phyloP scores from a whole-genome alignment of 2,888 invertebrate species.

The Drosophila anomelani region DNA sequence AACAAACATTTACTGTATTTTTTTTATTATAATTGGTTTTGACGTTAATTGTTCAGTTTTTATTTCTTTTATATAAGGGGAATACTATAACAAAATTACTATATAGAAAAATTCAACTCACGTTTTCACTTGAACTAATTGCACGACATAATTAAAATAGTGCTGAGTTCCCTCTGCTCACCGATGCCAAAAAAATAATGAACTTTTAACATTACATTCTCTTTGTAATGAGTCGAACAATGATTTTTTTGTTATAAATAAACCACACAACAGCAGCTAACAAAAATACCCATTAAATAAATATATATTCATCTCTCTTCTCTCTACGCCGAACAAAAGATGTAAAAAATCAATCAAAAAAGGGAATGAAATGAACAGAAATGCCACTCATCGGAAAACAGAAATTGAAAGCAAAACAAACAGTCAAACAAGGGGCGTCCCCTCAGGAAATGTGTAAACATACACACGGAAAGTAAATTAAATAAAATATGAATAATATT shows the following conservation, averaged over 20 bases:
- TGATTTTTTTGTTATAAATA: slow-evolving; percentile 5
- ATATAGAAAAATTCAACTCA: slow-evolving; percentile 1
- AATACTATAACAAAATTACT: not conserved
- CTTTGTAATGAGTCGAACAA: slow-evolving; percentile 11
- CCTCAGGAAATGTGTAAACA: slow-evolving; percentile 30
- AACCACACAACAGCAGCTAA: slow-evolving; percentile 1
- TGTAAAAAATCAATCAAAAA: slow-evolving; percentile 37
- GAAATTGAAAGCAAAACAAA: slow-evolving; percentile 14
- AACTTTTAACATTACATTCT: slow-evolving; percentile 31
- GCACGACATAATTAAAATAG: slow-evolving; percentile 11
- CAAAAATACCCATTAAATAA: slow-evolving; percentile 1
- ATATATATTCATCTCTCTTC: slow-evolving; percentile 13
- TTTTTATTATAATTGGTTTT: not conserved
- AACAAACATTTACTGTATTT: not conserved
- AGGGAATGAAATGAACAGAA: slow-evolving; percentile 4
- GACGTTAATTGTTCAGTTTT: not conserved
- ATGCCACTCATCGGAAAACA: slow-evolving; percentile 16
- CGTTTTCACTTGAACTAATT: slow-evolving; percentile 1
- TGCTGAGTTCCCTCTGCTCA: slow-evolving; percentile 26
- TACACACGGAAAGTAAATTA: slow-evolving; percentile 19
- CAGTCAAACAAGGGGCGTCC: slow-evolving; percentile 15
- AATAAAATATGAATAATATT: slow-evolving; percentile 40
- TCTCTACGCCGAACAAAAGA: slow-evolving; percentile 10
- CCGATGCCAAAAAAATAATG: slow-evolving; percentile 63
- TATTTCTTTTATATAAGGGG: no score